Evolutionary conservation across 2,888 invertebrate genomes (phyloP).

Genomic region (Agriopis marginaria): DNA sequence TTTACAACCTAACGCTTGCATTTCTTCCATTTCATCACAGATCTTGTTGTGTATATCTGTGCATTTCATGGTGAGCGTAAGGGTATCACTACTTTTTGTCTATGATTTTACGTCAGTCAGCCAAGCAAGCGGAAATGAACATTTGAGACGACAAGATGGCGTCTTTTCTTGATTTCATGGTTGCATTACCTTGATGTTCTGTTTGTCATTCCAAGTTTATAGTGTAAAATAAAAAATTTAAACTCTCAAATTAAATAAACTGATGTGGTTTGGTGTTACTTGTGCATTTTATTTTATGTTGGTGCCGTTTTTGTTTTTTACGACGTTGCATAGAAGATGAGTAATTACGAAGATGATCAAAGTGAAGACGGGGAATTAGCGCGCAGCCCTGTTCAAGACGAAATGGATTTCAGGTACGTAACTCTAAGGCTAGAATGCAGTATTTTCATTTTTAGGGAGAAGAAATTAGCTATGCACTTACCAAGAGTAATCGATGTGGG

Average conservation of each 20-base stretch:
- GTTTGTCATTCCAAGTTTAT: conserved; percentile 27
- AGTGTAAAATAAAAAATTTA: conserved; percentile 18
- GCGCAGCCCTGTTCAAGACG: conserved; percentile 89
- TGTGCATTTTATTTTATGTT: conserved; percentile 38
- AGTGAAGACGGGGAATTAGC: conserved; percentile 95
- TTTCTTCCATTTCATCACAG: no score
- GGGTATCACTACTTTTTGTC: conserved; percentile 2
- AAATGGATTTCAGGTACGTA: conserved; percentile 83
- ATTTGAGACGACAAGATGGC: conserved; percentile 57
- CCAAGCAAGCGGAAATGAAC: conserved; percentile 19
- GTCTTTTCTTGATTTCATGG: conserved; percentile 36
- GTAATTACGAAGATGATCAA: conserved; percentile 89
- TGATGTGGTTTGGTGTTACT: conserved; percentile 23
- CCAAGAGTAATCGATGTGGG: neutral
- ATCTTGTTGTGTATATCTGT: no score
- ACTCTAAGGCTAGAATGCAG: neutral
- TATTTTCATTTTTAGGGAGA: neutral
- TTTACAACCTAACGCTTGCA: no score
- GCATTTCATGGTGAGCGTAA: no score
- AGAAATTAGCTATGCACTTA: neutral
- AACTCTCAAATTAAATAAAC: conserved; percentile 14
- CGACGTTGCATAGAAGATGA: conserved; percentile 61
- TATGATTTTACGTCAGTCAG: neutral
- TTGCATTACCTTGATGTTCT: conserved; percentile 16
- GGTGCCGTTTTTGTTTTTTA: conserved; percentile 31